Conservation (phyloP, 2,113 vertebrate genomes). For the Herpailurus yagouaroundi region DNA sequence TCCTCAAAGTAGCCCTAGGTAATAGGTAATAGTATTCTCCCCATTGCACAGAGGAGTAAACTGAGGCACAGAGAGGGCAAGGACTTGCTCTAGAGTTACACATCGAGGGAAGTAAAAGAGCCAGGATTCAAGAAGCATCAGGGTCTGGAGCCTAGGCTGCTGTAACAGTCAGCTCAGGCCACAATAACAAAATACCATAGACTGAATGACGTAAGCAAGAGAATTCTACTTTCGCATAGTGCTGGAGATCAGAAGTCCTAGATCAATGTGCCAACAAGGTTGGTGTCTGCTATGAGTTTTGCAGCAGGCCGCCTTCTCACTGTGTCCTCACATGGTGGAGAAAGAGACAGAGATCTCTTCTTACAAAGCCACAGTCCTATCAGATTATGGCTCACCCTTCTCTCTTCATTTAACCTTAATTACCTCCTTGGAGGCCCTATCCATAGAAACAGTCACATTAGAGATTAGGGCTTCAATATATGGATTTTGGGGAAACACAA, state of each 20-base stretch:
- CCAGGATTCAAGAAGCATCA: background rate
- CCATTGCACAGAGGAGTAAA: constrained; percentile 4
- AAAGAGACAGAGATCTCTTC: background rate
- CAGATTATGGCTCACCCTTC: background rate
- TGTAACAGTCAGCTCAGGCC: background rate
- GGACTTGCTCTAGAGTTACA: background rate
- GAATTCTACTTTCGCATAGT: background rate
- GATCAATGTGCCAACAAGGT: background rate
- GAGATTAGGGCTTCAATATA: background rate
- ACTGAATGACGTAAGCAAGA: background rate
- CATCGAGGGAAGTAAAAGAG: background rate
- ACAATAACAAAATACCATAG: background rate
- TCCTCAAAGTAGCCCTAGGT: background rate
- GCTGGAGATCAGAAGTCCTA: background rate
- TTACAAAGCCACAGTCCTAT: background rate
- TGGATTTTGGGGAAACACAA: background rate
- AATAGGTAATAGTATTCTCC: background rate
- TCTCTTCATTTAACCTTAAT: background rate
- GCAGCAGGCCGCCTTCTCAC: background rate
- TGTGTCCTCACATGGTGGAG: background rate
- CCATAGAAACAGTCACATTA: background rate
- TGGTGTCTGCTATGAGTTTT: background rate
- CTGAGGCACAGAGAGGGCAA: background rate
- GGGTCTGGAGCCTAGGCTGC: background rate
- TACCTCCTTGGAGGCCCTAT: background rate